phyloP scores from a whole-genome alignment of 2,797 vertebrate genomes.

The Lacerta viridis region DNA sequence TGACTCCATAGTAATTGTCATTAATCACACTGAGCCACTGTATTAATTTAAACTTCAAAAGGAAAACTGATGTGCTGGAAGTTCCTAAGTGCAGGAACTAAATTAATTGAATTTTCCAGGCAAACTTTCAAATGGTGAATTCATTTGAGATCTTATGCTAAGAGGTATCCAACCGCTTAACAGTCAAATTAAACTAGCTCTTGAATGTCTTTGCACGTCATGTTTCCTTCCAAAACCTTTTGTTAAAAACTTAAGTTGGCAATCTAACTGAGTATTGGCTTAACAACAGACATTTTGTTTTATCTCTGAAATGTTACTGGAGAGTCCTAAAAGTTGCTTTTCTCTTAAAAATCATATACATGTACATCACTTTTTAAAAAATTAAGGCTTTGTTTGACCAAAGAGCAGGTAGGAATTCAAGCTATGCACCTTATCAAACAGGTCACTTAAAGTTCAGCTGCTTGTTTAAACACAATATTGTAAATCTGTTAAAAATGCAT shows the following conservation, averaged over 20 bases:
- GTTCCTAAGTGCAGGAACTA: background rate
- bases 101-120: constrained; percentile 46
- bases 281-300: constrained; percentile 36
- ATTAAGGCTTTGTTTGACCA: constrained; percentile 51
- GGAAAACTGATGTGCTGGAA: background rate
- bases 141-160: fast-evolving
- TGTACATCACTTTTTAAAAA: constrained; percentile 44
- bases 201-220: background rate
- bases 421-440: constrained; percentile 64
- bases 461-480: constrained; percentile 60
- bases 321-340: constrained; percentile 49
- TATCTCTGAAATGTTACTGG: constrained; percentile 52
- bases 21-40: constrained; percentile 10
- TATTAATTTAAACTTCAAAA: constrained; percentile 54
- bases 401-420: constrained; percentile 75
- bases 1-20: background rate
- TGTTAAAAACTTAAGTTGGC: constrained; percentile 38
- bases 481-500: constrained; percentile 36
- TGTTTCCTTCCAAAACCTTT: constrained; percentile 30
- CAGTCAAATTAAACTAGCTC: fast-evolving
- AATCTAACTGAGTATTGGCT: constrained; percentile 15
- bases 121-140: constrained; percentile 26
- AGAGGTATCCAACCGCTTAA: background rate
- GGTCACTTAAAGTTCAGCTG: constrained; percentile 76
- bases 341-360: constrained; percentile 19